Evolutionary conservation across 2,113 vertebrate genomes (phyloP).

Genomic region (Uria aalge): DNA sequence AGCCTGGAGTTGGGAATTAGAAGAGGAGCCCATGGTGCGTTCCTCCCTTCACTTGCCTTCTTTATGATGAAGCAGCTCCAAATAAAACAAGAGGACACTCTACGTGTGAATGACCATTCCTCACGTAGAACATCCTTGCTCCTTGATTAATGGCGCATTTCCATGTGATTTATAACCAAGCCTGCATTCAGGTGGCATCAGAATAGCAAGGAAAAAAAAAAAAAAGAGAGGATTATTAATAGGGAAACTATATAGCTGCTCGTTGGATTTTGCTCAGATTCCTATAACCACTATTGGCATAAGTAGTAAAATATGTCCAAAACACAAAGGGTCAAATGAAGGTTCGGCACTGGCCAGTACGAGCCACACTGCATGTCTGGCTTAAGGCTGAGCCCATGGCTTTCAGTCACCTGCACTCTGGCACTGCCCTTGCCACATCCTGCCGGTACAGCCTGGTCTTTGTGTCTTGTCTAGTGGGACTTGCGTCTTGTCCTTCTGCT

Average conservation of each 20-base stretch:
- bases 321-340: background rate
- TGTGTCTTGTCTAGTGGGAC: background rate
- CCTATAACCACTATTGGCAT: background rate
- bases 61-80: background rate
- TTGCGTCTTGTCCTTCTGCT: background rate
- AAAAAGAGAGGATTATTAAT: background rate
- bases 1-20: background rate
- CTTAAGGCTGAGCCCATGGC: background rate
- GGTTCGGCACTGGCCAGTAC: background rate
- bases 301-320: background rate
- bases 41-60: background rate
- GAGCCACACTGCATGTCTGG: background rate
- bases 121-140: background rate
- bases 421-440: rapidly evolving
- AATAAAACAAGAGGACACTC: background rate
- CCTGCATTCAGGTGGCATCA: background rate
- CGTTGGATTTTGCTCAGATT: background rate
- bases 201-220: background rate
- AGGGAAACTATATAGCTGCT: background rate
- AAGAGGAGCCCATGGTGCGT: background rate
- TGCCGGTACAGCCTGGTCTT: background rate
- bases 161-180: background rate
- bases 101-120: background rate
- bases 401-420: background rate
- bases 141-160: slow-evolving; percentile 29